Conservation (phyloP, 2,888 invertebrate species). For the Chrysodeixis includens region DNA sequence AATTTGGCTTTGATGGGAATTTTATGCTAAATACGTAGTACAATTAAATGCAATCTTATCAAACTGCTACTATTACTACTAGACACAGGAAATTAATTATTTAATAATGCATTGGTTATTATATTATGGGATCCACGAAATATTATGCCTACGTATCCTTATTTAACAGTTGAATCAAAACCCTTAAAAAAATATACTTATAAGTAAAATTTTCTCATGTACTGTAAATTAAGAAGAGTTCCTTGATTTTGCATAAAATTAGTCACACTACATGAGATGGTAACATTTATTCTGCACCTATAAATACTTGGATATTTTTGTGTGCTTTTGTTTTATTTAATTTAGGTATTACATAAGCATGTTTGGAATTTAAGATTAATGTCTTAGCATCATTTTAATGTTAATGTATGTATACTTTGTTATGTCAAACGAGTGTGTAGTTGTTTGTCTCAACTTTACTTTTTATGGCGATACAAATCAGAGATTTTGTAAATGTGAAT, state of each 20-base stretch:
- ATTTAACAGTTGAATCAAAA: no score
- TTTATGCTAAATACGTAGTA: background rate
- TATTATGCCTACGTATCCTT: no score
- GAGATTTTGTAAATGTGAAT: background rate
- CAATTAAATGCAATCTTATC: background rate
- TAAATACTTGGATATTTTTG: background rate
- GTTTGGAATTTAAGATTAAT: conserved; percentile 28
- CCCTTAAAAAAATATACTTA: no score
- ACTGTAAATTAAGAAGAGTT: no score
- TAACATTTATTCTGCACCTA: background rate
- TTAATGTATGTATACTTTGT: conserved; percentile 2
- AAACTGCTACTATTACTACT: no score
- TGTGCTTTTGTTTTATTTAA: conserved; percentile 1
- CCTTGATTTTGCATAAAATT: no score
- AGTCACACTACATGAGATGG: no score
- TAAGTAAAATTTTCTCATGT: no score
- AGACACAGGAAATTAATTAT: no score
- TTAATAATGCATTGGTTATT: no score
- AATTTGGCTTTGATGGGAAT: background rate
- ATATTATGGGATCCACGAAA: no score
- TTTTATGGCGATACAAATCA: background rate
- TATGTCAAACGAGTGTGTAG: conserved; percentile 5
- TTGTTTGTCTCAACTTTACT: conserved; percentile 12
- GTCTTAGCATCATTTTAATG: conserved; percentile 1
- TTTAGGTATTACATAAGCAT: conserved; percentile 20